These are phyloP conservation scores for Ardeotis arabs DNA, from an alignment of 2,113 vertebrate species.

Conservation along the genomic window DNA sequence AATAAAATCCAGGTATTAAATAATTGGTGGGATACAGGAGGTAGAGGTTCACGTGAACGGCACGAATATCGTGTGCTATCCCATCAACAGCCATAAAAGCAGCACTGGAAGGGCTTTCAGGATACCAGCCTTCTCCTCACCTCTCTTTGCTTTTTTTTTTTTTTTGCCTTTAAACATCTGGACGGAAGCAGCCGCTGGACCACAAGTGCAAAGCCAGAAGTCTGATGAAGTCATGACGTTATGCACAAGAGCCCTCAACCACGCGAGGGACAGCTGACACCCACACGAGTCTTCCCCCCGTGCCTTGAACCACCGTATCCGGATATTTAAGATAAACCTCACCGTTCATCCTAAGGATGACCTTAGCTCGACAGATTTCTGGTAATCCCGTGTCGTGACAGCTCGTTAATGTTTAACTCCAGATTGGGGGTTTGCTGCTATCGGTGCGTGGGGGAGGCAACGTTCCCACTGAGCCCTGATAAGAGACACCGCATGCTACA, in stretches of 20 bases:
- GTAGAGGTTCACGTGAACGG: neutral
- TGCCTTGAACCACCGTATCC: neutral
- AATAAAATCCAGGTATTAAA: constrained; percentile 53
- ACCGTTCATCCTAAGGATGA: neutral
- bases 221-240: neutral
- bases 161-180: neutral
- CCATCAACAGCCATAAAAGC: neutral
- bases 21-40: constrained; percentile 29
- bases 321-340: neutral
- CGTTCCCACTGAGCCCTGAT: neutral
- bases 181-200: neutral
- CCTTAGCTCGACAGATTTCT: neutral
- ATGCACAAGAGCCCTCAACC: neutral
- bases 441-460: rapidly evolving
- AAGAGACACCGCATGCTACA: neutral
- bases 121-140: neutral
- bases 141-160: neutral
- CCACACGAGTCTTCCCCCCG: rapidly evolving
- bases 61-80: neutral
- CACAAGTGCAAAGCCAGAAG: neutral
- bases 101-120: neutral
- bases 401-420: constrained; percentile 31
- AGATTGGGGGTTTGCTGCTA: neutral
- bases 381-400: neutral
- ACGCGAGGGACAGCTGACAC: neutral